phyloP scores from a whole-genome alignment of 2,888 invertebrate species.

The Agapetus fuscipes region DNA sequence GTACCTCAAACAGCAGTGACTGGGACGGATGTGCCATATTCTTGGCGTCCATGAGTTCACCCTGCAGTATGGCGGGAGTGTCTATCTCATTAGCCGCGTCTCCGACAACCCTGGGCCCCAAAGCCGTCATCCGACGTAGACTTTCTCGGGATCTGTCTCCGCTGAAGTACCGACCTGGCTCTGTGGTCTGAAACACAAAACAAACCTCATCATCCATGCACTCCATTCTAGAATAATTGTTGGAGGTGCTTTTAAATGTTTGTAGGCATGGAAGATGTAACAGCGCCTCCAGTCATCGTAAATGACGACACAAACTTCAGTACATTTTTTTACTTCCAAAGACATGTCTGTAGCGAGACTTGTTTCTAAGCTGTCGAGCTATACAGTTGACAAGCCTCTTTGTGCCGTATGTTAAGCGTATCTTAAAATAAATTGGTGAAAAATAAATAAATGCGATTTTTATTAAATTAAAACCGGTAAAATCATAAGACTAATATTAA shows the following conservation, averaged over 20 bases:
- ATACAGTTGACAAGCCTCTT: no score
- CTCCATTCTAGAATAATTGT: no score
- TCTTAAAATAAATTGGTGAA: not conserved
- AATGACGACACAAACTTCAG: no score
- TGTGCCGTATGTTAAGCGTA: no score
- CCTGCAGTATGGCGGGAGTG: slow-evolving; percentile 31
- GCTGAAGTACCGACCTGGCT: slow-evolving; percentile 19
- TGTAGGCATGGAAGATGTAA: no score
- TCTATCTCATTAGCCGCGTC: slow-evolving; percentile 25
- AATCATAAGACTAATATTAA: no score
- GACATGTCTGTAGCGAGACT: not conserved
- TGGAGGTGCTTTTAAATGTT: no score
- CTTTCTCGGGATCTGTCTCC: slow-evolving; percentile 23
- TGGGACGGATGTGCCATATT: slow-evolving; percentile 17
- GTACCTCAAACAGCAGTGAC: slow-evolving; percentile 12
- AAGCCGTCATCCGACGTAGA: slow-evolving; percentile 20
- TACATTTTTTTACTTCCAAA: not conserved
- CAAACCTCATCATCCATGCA: no score
- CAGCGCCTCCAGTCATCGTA: no score
- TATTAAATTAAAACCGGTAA: no score
- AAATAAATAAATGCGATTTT: not conserved
- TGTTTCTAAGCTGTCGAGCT: not conserved
- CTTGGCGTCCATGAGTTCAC: slow-evolving; percentile 11
- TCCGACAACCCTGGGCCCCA: slow-evolving; percentile 26
- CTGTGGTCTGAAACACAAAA: no score